Base-by-base conservation (phyloP, 2,888 invertebrate genomes). In the Eristalinus sepulchralis region DNA sequence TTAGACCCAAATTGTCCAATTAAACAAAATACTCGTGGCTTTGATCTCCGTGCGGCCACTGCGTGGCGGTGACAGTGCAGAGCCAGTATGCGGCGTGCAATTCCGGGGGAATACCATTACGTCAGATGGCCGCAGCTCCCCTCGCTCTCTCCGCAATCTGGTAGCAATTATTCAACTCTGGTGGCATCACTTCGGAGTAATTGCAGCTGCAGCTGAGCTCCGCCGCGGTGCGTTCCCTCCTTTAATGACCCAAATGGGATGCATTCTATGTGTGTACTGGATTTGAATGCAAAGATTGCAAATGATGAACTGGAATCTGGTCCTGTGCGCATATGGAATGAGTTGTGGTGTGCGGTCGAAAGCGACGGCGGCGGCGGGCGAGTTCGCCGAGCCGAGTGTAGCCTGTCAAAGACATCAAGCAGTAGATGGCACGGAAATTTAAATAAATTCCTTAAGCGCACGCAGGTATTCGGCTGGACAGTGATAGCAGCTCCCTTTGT, bases 271-370 rank as follows among this genome's bases (percentile, higher is more conserved):
- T 11, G 59, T 62, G 66, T 24, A 71, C 60, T 72, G 72, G 73
- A 86, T 86, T 86, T 86, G 83, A 82, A 86, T 86, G 86, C 78
- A 47, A 83, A 71, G 83, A 78, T 83, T 55, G 83, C 83, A 67
- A 83, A 86, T 86, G 83, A 86, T 73, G 86, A 86, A 86, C 86
- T 83, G 86, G 83, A 83, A 86, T 83, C 86, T 86, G 86, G 78
- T 82, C 66, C 76, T 78, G 82, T 78, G 86, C 82, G 68, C 78
- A 79, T 86, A 83, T 83, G 78, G 71, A 67, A 70, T 57, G 62
- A 73, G 31, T 11, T 13, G 33, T 34, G 17, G 27, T 11, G 11
- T 39, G 36, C 64, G 20, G 59, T 4, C 27, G 27, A 24, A 10
- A 22, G 53, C 6, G 8, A 39, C 34, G 33, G 27, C 17, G 2